phyloP scores from a whole-genome alignment of 2,888 invertebrate species.

The Leptarthrus brevirostris region DNA sequence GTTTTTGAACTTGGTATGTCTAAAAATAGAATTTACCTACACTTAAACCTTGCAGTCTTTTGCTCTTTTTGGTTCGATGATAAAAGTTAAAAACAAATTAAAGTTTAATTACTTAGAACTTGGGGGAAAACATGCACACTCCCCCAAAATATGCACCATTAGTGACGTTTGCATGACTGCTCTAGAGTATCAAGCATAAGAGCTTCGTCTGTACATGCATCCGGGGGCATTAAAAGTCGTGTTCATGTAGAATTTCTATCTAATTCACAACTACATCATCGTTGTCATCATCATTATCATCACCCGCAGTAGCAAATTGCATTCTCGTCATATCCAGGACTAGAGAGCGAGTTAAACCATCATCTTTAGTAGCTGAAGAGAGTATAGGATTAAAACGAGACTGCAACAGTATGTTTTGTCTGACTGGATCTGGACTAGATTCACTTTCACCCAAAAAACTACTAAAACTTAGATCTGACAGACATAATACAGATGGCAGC shows the following conservation, averaged over 20 bases:
- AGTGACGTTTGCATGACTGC: not conserved
- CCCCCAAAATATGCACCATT: not conserved
- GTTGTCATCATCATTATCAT: not conserved
- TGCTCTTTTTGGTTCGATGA: too few species aligned
- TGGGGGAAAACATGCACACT: not conserved
- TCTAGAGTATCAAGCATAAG: not conserved
- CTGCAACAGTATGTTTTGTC: too few species aligned
- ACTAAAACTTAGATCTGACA: not conserved
- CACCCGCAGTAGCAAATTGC: too few species aligned
- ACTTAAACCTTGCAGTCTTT: too few species aligned
- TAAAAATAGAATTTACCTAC: too few species aligned
- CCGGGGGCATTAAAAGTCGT: not conserved
- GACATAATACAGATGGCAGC: not conserved
- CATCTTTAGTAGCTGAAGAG: too few species aligned
- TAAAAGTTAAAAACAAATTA: slow-evolving; percentile 1
- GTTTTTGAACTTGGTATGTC: too few species aligned
- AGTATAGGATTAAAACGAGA: too few species aligned
- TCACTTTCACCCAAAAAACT: not conserved
- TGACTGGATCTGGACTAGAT: not conserved
- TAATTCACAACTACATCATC: slow-evolving; percentile 3
- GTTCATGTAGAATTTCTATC: not conserved
- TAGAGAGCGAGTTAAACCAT: too few species aligned
- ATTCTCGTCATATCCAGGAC: not conserved
- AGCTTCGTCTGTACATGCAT: not conserved
- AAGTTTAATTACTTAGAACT: not conserved